Evolutionary conservation across 2,113 vertebrate species (phyloP).

Genomic region (Nyctereutes procyonoides): DNA sequence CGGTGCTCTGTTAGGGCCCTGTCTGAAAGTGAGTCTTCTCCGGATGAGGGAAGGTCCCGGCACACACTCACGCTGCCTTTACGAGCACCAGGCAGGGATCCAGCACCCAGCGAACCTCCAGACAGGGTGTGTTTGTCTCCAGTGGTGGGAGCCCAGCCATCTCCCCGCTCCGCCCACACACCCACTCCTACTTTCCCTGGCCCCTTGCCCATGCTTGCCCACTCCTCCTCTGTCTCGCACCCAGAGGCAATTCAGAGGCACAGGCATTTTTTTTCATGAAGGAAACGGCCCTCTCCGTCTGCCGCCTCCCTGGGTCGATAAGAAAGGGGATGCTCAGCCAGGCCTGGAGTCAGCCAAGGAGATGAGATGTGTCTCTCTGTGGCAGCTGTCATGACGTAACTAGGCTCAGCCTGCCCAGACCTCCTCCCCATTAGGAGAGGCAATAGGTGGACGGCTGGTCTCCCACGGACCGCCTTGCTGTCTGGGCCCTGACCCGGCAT

Average conservation of each 20-base stretch:
- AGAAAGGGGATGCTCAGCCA: constrained; percentile 48
- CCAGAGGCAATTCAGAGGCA: constrained; percentile 28
- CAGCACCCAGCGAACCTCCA: constrained; percentile 57
- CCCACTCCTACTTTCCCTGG: constrained; percentile 36
- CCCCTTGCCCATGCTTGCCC: background rate
- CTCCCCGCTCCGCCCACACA: constrained; percentile 1
- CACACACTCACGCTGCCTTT: background rate
- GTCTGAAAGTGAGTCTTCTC: background rate
- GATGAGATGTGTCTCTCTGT: background rate
- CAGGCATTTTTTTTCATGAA: constrained; percentile 63
- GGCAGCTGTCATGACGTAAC: background rate
- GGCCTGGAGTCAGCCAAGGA: constrained; percentile 37
- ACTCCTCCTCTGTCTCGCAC: constrained; percentile 59
- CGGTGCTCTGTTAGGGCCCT: background rate
- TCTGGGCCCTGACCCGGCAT: background rate
- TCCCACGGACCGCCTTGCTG: background rate
- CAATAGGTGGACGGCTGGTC: background rate
- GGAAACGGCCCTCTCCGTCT: constrained; percentile 70
- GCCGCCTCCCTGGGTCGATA: constrained; percentile 78
- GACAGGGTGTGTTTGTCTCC: constrained; percentile 45
- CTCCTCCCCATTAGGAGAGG: background rate
- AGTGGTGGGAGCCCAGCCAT: constrained; percentile 34
- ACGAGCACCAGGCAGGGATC: background rate
- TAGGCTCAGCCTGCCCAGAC: background rate
- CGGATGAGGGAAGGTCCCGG: background rate